These are phyloP conservation scores for Papilio gigon DNA, from an alignment of 2,888 invertebrate genomes.

Conservation along the genomic window DNA sequence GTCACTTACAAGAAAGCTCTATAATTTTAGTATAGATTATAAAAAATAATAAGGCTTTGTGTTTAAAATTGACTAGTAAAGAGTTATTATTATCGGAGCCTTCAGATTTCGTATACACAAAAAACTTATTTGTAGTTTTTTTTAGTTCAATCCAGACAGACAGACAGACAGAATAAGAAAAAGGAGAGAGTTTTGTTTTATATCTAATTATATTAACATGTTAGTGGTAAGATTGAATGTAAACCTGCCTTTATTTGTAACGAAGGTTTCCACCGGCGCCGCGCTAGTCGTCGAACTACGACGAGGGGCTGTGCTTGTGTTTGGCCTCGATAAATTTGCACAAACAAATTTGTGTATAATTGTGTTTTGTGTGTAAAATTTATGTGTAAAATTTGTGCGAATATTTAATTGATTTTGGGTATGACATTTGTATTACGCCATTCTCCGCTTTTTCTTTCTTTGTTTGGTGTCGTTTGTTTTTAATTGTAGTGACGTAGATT, in stretches of 20 bases:
- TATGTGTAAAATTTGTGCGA: slow-evolving; percentile 6
- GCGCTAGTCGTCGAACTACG: slow-evolving; percentile 40
- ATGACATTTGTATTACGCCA: slow-evolving; percentile 21
- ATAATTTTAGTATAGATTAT: no score
- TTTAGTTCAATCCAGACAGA: background rate
- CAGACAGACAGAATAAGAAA: background rate
- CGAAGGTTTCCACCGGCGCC: slow-evolving; percentile 47
- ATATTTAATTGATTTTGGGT: slow-evolving; percentile 18
- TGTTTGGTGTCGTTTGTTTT: slow-evolving; percentile 30
- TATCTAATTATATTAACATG: background rate
- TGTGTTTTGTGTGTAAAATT: slow-evolving; percentile 9
- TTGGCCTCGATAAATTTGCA: slow-evolving; percentile 18
- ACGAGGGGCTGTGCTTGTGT: slow-evolving; percentile 29
- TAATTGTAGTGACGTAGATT: slow-evolving; percentile 2
- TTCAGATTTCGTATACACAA: no score
- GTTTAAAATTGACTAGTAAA: no score
- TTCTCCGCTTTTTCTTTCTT: slow-evolving; percentile 1
- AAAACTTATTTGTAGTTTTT: no score
- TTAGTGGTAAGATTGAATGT: slow-evolving; percentile 17
- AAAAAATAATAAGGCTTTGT: no score
- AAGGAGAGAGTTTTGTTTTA: background rate
- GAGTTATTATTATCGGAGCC: no score
- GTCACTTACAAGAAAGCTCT: no score
- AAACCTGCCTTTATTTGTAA: slow-evolving; percentile 34
- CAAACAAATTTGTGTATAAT: slow-evolving; percentile 1